Evolutionary conservation across 1,140 invertebrate genomes (phyloP), one percentile per base, ranked within the genome.

Genomic region (Pseudoatta argentina): DNA sequence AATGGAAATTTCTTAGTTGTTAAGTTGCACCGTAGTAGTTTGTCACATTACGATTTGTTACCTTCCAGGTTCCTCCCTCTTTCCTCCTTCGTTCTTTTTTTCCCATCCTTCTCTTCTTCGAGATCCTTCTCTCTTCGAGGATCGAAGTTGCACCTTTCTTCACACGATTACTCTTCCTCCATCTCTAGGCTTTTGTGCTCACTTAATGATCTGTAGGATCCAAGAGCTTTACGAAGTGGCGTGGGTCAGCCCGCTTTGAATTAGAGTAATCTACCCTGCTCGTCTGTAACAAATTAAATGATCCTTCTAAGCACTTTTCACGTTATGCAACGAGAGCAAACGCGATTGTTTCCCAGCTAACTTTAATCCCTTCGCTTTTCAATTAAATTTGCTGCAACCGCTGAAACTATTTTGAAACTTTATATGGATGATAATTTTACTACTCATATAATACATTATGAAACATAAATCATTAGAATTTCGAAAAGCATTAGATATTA

Each of bases 181-280:
- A 67, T 76, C 24, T 30, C 27, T 39, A 39, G 39, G 44, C 81
- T 85, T 90, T 89, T 88, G 86, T 88, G 59, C 59, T 81, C 64
- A 71, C 51, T 85, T 88, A 90, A 90, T 83, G 88, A 87, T 85
- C 61, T 55, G 53, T 69, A 83, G 48, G 85, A 89, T 86, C 64
- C 57, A 30, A 67, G 75, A 48, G 59, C 66, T 61, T 77, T n/a
- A 55, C 61, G 71, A 81, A 18, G 55, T 44, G n/a, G 75, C 16
- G 34, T 66, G 53, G 73, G 67, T 78, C 87, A 78, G 48, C 6
- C 12, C 53, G 30, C 10, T 34, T 73, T 69, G 82, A 81, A 69
- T 88, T 63, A 59, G 44, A 77, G 85, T 83, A 86, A 89, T 89
- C 27, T 83, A 75, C 18, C 24, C 57, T 24, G 55, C 55, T 64